Conservation (phyloP, 2,113 vertebrate species). For the Steatornis caripensis region DNA sequence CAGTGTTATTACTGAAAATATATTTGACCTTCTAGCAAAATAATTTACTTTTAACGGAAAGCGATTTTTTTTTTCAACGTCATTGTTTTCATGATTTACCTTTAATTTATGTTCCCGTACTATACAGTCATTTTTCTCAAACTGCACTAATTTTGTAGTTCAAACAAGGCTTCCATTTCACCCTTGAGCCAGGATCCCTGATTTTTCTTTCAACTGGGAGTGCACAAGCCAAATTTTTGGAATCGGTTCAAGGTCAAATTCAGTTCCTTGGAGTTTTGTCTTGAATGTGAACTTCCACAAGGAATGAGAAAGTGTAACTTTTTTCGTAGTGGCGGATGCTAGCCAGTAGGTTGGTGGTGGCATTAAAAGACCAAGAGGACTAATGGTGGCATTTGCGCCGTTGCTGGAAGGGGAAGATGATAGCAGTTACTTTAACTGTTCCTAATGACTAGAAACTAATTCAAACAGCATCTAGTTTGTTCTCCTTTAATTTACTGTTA, state of each 20-base stretch:
- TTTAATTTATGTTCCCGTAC: slow-evolving; percentile 50
- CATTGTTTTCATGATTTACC: slow-evolving; percentile 61
- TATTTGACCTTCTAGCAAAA: slow-evolving; percentile 49
- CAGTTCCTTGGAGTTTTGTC: slow-evolving; percentile 53
- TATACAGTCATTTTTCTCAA: neutral
- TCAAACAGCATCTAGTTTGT: neutral
- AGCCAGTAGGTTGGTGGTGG: neutral
- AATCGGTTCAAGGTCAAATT: slow-evolving; percentile 60
- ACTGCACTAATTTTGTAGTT: slow-evolving; percentile 12
- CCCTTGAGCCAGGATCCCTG: neutral
- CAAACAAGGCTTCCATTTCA: slow-evolving; percentile 45
- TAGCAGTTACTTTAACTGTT: neutral
- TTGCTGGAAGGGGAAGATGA: neutral
- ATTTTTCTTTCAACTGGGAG: slow-evolving; percentile 60
- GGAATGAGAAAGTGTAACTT: neutral
- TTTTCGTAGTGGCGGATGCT: neutral
- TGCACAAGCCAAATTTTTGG: slow-evolving; percentile 32
- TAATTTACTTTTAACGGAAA: slow-evolving; percentile 61
- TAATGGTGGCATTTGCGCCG: neutral
- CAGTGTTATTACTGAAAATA: slow-evolving; percentile 51
- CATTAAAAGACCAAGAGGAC: neutral
- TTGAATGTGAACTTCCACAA: slow-evolving; percentile 12
- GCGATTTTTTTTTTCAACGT: slow-evolving; percentile 6
- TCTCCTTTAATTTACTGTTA: neutral
- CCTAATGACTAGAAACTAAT: neutral